phyloP scores from a whole-genome alignment of 64 coral and sea anemone genomes.

The Astreopora myriophthalma region DNA sequence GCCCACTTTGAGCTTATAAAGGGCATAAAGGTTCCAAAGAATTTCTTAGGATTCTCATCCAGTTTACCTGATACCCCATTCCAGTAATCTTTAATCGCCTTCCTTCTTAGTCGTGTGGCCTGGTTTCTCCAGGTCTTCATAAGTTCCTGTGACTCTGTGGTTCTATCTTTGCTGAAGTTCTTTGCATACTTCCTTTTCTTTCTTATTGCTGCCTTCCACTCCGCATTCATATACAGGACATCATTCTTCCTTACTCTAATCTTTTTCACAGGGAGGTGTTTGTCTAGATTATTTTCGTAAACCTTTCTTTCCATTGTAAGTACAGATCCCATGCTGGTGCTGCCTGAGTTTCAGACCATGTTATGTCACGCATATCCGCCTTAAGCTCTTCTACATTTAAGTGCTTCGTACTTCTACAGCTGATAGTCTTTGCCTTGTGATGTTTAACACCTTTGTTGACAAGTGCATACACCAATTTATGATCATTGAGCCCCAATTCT shows the following conservation, averaged over 20 bases:
- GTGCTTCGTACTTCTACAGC: conserved; percentile 44
- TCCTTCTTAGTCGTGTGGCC: conserved; percentile 29
- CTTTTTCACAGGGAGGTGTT: conserved; percentile 27
- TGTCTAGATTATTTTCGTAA: not conserved
- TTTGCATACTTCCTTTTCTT: conserved; percentile 29
- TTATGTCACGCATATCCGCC: conserved; percentile 17
- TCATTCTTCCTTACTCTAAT: conserved; percentile 31
- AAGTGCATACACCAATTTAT: conserved; percentile 25
- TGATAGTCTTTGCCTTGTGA: conserved; percentile 35
- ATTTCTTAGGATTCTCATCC: conserved; percentile 20
- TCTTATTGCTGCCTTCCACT: conserved; percentile 37
- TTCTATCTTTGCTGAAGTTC: not conserved
- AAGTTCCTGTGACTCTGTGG: not conserved
- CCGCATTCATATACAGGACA: conserved; percentile 27
- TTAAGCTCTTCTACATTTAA: conserved; percentile 13
- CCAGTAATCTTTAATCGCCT: conserved; percentile 42
- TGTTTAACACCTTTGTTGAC: not conserved
- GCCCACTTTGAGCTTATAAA: conserved; percentile 3
- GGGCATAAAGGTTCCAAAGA: conserved; percentile 28
- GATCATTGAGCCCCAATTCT: conserved; percentile 52
- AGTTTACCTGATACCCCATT: not conserved
- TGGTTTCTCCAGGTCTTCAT: conserved; percentile 46
- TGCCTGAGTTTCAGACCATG: not conserved
- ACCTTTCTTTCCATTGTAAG: not conserved
- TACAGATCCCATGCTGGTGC: not conserved